phyloP scores from a whole-genome alignment of 2,797 vertebrate species.

The Macrochelys suwanniensis region DNA sequence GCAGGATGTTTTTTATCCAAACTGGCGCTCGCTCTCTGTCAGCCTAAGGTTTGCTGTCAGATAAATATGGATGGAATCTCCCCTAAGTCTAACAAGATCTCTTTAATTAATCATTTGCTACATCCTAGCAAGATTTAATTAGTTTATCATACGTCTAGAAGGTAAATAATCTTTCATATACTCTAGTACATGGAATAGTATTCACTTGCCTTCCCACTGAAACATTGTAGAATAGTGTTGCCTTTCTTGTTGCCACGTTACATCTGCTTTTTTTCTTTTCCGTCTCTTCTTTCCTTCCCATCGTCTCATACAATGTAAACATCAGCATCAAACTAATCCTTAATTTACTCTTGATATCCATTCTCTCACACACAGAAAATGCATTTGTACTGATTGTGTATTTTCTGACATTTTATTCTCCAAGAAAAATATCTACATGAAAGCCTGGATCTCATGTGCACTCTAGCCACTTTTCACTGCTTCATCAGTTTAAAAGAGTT shows the following conservation, averaged over 20 bases:
- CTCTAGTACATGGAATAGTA: neutral
- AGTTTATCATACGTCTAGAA: neutral
- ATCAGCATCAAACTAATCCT: neutral
- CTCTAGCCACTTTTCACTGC: neutral
- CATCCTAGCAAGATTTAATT: neutral
- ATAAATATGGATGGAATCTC: neutral
- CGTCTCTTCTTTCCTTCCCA: neutral
- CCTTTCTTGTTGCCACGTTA: neutral
- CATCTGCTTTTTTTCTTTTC: neutral
- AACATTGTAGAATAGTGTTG: neutral
- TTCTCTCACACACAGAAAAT: neutral
- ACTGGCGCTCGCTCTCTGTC: neutral
- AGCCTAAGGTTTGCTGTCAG: neutral
- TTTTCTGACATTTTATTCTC: accelerated
- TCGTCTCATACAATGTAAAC: neutral
- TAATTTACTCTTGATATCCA: neutral
- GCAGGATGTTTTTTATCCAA: neutral
- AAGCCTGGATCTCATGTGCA: neutral
- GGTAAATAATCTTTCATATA: neutral
- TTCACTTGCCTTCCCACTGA: neutral
- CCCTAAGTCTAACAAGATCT: neutral
- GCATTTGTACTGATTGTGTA: neutral
- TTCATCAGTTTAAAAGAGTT: neutral
- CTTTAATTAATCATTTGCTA: neutral
- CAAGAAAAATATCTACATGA: neutral